A percentile compares a stretch with the other conserved stretches of the same genome.
Evolutionary conservation across 2,888 invertebrate species (phyloP).

Genomic region (Encarsia formosa): DNA sequence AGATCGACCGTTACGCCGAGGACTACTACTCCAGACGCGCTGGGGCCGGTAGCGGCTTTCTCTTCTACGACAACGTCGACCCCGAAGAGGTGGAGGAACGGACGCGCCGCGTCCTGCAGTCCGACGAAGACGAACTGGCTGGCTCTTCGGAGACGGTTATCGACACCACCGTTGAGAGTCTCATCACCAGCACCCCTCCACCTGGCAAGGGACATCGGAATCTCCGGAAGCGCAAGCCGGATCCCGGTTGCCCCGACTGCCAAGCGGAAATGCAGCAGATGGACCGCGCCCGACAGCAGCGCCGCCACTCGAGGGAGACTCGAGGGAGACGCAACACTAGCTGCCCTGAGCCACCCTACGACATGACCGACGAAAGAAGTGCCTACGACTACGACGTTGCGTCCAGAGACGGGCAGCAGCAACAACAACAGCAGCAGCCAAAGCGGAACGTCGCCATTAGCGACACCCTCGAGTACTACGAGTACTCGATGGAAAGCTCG

Average conservation of each 20-base stretch:
- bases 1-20: conserved; percentile 23
- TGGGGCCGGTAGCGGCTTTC: no score
- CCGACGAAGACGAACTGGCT: conserved; percentile 48
- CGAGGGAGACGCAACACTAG: conserved; percentile 43
- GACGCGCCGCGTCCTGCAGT: conserved; percentile 33
- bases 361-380: no score
- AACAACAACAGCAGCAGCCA: conserved; percentile 41
- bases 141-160: conserved; percentile 47
- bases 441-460: conserved; percentile 52
- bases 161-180: conserved; percentile 10
- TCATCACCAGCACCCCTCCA: background rate
- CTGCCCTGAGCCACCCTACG: conserved; percentile 47
- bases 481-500: conserved; percentile 52
- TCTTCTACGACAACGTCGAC: no score
- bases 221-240: conserved; percentile 33
- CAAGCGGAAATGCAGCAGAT: conserved; percentile 32
- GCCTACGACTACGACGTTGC: no score
- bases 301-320: conserved; percentile 13
- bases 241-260: conserved; percentile 39
- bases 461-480: conserved; percentile 50
- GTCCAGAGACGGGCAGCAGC: conserved; percentile 38
- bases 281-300: conserved; percentile 26
- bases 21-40: conserved; percentile 3
- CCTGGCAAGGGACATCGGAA: conserved; percentile 12
- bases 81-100: conserved; percentile 23